phyloP scores from a whole-genome alignment of 2,888 invertebrate species.

The Drosophila nigritarsus region DNA sequence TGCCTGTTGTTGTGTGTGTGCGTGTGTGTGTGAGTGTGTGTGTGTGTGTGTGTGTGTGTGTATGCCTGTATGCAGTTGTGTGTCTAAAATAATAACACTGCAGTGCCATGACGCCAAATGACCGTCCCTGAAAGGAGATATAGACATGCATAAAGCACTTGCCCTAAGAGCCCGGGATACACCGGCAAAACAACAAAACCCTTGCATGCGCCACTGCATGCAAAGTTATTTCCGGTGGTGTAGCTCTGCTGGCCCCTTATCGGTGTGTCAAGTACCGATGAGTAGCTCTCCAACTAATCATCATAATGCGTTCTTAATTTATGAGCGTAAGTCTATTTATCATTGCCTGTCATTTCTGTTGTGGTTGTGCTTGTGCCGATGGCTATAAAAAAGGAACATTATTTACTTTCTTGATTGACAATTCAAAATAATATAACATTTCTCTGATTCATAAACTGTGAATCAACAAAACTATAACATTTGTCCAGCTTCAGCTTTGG shows the following conservation, averaged over 20 bases:
- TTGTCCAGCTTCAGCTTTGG: not conserved
- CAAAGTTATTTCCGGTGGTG: conserved; percentile 33
- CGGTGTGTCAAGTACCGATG: conserved; percentile 23
- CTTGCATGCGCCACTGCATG: not conserved
- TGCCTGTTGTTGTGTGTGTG: conserved; percentile 8
- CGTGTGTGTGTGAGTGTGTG: too few species aligned
- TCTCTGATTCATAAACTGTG: not conserved
- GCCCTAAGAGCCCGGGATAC: conserved; percentile 10
- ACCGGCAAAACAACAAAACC: conserved; percentile 2
- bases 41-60: not conserved
- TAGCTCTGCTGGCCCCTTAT: conserved; percentile 4
- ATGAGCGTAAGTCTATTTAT: conserved; percentile 33
- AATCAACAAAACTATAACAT: not conserved
- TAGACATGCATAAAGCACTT: conserved; percentile 31
- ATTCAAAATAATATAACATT: not conserved
- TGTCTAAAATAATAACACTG: conserved; percentile 56
- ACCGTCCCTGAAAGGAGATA: conserved; percentile 29
- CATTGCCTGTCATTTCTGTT: conserved; percentile 24
- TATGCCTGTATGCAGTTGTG: conserved; percentile 4
- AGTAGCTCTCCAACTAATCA: conserved; percentile 35
- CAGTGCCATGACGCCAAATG: conserved; percentile 51
- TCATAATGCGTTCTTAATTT: conserved; percentile 41
- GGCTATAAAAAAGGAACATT: conserved; percentile 14
- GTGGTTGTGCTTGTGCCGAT: not conserved
- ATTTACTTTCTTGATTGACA: not conserved